Evolutionary conservation across 2,797 vertebrate species (phyloP), one percentile per base, ranked within the genome.

Genomic region (Sparus aurata): DNA sequence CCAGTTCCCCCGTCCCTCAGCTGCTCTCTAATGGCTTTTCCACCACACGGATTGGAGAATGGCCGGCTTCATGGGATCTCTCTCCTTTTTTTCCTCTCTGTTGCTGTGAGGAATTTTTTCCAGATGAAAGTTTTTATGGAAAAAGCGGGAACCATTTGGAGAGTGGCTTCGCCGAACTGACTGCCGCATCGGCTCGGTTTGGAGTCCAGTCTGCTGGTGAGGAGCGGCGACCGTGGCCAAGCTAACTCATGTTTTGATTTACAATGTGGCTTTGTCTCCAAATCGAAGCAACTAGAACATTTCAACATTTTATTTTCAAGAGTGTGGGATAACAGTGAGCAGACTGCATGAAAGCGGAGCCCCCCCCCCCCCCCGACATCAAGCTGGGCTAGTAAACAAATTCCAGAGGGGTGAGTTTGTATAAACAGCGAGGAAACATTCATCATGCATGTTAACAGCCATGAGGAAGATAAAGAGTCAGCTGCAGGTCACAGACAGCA

Each of bases 41-140:
- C 93, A 93, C 85, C n/a, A 75, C 73, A 72, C 47, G 77, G 73
- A 87, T 67, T 86, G 90, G 84, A 91, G 71, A 80, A 77, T 3
- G 53, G 73, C 81, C 64, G 55, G 89, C 77, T 91, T 87, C 89
- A 80, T 61, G 65, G 83, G 82, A 89, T 89, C 86, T 80, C 75
- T 64, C 59, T 70, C 57, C 62, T 54, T 76, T 84, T 80, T 86
- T 85, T 68, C 79, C 57, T 83, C 75, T 77, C 43, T 69, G 23
- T 86, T 87, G 78, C 88, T 61, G 65, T 92, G 85, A 91, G 89
- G 81, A 85, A 79, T 89, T 90, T 93, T 95, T 95, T 94, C 92
- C 93, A 94, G 85, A 90, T 91, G 59, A 89, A 93, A 38, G 64
- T 81, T 89, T 70, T 92, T 89, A 91, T 92, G 85, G 91, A 93